A percentile compares a stretch with the other conserved stretches of the same genome.
phyloP scores from a whole-genome alignment of 35 echinoderm and acorn worm species.

The Ophiothrix spiculata region DNA sequence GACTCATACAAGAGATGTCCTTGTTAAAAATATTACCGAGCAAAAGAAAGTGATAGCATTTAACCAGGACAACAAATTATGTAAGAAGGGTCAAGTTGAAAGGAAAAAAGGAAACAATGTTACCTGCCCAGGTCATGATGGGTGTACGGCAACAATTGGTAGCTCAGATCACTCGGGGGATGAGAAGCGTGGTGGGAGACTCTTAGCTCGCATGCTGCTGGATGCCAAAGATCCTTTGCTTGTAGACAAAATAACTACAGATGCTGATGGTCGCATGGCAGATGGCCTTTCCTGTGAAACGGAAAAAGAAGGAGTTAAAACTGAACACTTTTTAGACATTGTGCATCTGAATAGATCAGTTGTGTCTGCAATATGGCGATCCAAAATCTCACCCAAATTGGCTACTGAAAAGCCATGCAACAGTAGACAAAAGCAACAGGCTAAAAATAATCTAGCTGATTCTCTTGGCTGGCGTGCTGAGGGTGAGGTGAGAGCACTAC shows the following conservation, averaged over 20 bases:
- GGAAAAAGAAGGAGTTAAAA: conserved; percentile 1
- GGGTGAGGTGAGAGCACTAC: not conserved
- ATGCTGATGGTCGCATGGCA: conserved; percentile 27
- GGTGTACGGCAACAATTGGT: conserved; percentile 9
- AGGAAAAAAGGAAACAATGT: not conserved
- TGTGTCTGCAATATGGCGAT: not conserved
- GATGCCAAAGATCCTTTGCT: not conserved
- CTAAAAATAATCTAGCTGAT: not conserved
- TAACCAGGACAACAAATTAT: not conserved
- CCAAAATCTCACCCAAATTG: not conserved
- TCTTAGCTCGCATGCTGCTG: not conserved
- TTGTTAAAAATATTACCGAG: not conserved
- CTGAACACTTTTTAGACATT: conserved; percentile 13
- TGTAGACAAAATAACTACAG: conserved; percentile 26
- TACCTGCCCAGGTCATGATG: not conserved
- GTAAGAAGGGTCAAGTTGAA: not conserved
- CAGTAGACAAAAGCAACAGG: not conserved
- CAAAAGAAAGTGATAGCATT: not conserved
- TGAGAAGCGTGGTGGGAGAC: conserved; percentile 9
- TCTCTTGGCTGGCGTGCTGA: not conserved
- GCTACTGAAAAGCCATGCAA: not conserved
- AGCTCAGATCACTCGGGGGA: not conserved
- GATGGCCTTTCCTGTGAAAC: conserved; percentile 19
- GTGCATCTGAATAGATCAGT: conserved; percentile 15
- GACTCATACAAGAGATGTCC: not conserved